These are phyloP conservation scores for Nomada fabriciana DNA, from an alignment of 2,888 invertebrate species.

Conservation along the genomic window DNA sequence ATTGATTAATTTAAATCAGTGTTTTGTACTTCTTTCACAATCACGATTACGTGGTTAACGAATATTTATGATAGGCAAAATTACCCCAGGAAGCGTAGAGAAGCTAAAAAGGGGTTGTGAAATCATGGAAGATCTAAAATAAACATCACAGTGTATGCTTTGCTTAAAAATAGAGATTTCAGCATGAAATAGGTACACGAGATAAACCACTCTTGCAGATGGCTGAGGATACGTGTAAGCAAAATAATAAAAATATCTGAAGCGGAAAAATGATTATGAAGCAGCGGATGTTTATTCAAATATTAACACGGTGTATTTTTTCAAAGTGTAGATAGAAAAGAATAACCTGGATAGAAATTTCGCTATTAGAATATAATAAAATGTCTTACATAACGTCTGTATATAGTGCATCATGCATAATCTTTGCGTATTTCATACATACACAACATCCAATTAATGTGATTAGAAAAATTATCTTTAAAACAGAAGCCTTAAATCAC, in stretches of 20 bases:
- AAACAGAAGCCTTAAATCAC: no score
- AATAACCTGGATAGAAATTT: no score
- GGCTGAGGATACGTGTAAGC: conserved; percentile 46
- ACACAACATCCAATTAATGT: no score
- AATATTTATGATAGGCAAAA: conserved; percentile 5
- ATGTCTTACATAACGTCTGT: no score
- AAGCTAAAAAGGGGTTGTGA: conserved; percentile 35
- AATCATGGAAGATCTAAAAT: conserved; percentile 51
- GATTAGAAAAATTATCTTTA: no score
- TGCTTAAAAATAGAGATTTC: conserved; percentile 60
- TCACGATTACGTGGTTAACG: not conserved
- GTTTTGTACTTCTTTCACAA: not conserved
- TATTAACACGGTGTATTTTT: no score
- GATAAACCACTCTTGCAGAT: conserved; percentile 58
- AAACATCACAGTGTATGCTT: conserved; percentile 36
- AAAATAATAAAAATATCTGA: conserved; percentile 46
- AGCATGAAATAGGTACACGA: conserved; percentile 45
- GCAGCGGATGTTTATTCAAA: not conserved
- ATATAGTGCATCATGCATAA: no score
- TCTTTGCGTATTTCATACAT: no score
- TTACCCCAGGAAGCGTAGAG: conserved; percentile 27
- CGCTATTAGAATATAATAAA: no score
- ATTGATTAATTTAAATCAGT: not conserved
- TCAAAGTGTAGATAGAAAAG: no score
- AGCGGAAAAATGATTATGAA: conserved; percentile 21